phyloP scores from a whole-genome alignment of 2,113 vertebrate species.

The mouse (Mus musculus) region GRCm39 chrX:87015001-87015500 shows the following conservation, averaged over 20 bases:
- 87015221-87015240: conserved; percentile 69
- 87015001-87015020: conserved; percentile 34
- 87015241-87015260: conserved; percentile 73
- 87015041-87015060: conserved; percentile 3
- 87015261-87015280: conserved; percentile 34
- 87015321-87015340: conserved; percentile 70
- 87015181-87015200: conserved; percentile 54
- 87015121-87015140: conserved; percentile 60
- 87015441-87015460: conserved; percentile 67
- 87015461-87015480: conserved; percentile 52
- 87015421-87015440: conserved; percentile 82
- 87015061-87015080: conserved; percentile 27
- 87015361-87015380: conserved; percentile 46
- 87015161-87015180: conserved; percentile 64
- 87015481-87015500: conserved; percentile 60
- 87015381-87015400: conserved; percentile 79
- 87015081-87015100: conserved; percentile 48
- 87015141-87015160: conserved; percentile 68
- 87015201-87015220: conserved; percentile 60
- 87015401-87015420: conserved; percentile 77
- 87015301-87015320: conserved; percentile 70
- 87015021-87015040: not conserved
- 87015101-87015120: conserved; percentile 53
- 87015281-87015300: conserved; percentile 69
- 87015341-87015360: conserved; percentile 78